phyloP scores from a whole-genome alignment of 2,888 invertebrate genomes.

The Ganaspis brasiliensis region DNA sequence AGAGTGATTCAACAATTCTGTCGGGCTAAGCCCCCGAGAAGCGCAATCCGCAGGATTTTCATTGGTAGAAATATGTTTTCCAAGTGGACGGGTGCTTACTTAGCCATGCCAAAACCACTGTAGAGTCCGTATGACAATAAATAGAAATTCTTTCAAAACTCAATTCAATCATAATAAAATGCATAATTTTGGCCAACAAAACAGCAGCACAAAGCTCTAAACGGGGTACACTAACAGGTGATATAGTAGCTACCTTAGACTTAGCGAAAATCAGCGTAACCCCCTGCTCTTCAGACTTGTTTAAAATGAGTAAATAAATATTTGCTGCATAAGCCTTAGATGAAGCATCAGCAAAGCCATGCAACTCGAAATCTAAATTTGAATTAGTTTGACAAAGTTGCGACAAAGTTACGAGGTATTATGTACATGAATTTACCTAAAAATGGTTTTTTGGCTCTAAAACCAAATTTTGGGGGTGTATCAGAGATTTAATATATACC shows the following conservation, averaged over 20 bases:
- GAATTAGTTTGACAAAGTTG: not conserved
- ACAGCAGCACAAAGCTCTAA: constrained; percentile 44
- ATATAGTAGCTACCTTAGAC: constrained; percentile 31
- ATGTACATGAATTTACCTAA: too few relatives aligned
- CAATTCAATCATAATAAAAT: not conserved
- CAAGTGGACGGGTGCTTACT: constrained; percentile 25
- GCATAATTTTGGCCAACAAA: not conserved
- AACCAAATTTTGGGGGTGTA: too few relatives aligned
- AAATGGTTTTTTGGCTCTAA: too few relatives aligned
- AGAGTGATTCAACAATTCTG: not conserved
- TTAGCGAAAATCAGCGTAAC: constrained; percentile 22
- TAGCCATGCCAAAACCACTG: constrained; percentile 43
- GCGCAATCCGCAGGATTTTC: not conserved
- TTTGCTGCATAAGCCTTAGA: constrained; percentile 25
- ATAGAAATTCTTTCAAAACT: not conserved
- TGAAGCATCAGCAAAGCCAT: constrained; percentile 45
- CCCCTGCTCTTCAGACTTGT: not conserved
- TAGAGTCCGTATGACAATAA: constrained; percentile 46
- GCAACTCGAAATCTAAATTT: not conserved
- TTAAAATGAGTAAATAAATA: constrained; percentile 20
- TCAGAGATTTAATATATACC: too few relatives aligned
- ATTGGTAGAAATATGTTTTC: constrained; percentile 12
- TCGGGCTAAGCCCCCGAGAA: not conserved
- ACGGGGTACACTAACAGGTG: constrained; percentile 34
- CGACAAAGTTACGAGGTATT: too few relatives aligned